Evolutionary conservation across 2,797 vertebrate genomes (phyloP), one percentile per base, ranked within the genome.

Genomic region (Monodelphis domestica): DNA sequence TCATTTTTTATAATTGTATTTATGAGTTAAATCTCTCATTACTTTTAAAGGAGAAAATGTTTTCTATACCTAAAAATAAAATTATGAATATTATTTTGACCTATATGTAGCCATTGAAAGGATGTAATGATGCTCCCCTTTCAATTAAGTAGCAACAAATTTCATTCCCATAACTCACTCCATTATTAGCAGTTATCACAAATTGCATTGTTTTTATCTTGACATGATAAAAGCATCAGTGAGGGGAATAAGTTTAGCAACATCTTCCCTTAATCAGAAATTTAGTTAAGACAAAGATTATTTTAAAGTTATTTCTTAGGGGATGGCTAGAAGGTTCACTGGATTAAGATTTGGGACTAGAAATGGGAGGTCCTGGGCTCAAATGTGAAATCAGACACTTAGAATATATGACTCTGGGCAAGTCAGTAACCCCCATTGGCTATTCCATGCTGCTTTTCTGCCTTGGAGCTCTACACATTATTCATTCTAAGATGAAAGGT

Each of bases 211-310:
- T 51, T 91, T 95, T 87, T 89, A 92, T 17, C 70, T 55, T 63
- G n/a, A 91, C 12, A 56, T 50, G 59, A 87, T 14, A 59, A 17
- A n/a, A 28, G 50, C 15, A 94, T 5, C 9, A 95, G 88, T 91
- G 95, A n/a, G 96, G 89, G 84, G 63, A n/a, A 94, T 94, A 95
- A 90, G 9, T 56, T n/a, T 50, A 90, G 90, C 21, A 92, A 38
- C 90, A 92, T 87, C 52, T 33, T 29, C 57, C 45, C 87, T 6
- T 51, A 93, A 89, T 57, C 53, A 52, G 52, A 93, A 89, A 95
- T 50, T 12, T 94, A 89, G 5, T 54, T 26, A 94, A 29, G 88
- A 90, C 53, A 91, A 53, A 91, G 90, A 11, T 70, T 24, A 93
- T 12, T 59, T 15, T 38, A 38, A 94, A 87, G 51, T n/a, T n/a